Conservation (phyloP, 2,113 vertebrate genomes). For the Myotis lucifugus region DNA sequence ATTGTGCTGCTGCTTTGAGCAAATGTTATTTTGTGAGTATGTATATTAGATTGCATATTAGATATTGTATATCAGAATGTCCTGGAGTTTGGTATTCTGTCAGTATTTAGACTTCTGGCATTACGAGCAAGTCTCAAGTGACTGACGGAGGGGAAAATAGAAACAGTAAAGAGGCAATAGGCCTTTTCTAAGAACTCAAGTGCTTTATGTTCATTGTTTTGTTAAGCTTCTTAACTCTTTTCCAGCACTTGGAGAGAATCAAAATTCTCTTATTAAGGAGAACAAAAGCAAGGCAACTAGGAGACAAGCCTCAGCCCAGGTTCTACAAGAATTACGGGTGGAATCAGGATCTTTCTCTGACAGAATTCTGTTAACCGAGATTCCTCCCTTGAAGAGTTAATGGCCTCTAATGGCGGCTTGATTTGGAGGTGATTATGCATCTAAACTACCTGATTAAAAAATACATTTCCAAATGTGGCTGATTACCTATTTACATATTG, state of each 20-base stretch:
- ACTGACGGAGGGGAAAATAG: constrained; percentile 34
- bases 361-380: constrained; percentile 67
- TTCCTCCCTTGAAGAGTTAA: constrained; percentile 79
- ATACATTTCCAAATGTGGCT: constrained; percentile 78
- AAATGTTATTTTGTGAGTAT: background rate
- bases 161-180: background rate
- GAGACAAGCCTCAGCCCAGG: background rate
- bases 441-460: constrained; percentile 81
- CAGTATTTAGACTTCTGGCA: background rate
- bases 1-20: constrained; percentile 30
- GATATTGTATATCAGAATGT: background rate
- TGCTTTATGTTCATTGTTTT: constrained; percentile 37
- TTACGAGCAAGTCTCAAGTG: constrained; percentile 44
- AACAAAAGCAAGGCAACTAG: background rate
- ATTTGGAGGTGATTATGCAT: constrained; percentile 83
- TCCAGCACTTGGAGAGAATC: constrained; percentile 22
- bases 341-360: background rate
- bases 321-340: constrained; percentile 30
- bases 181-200: constrained; percentile 36
- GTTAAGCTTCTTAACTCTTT: constrained; percentile 48
- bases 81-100: background rate
- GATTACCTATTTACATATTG: constrained; percentile 82
- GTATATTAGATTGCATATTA: background rate
- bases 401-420: constrained; percentile 77
- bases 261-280: constrained; percentile 41